phyloP scores from a whole-genome alignment of 2,888 invertebrate genomes.

The Xylota segnis region DNA sequence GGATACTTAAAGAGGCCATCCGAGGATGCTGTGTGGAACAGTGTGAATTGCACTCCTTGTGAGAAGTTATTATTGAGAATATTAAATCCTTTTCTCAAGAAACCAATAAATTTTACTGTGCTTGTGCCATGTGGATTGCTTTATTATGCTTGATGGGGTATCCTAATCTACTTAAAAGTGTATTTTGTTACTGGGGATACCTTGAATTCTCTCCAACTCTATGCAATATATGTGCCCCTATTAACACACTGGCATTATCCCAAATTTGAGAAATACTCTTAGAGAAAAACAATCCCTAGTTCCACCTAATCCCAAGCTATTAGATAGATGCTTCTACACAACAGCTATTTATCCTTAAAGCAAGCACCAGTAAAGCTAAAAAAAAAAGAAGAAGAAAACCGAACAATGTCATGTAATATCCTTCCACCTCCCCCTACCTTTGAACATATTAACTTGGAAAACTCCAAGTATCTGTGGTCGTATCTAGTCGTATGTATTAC shows the following conservation, averaged over 20 bases:
- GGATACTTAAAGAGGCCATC: slow-evolving; percentile 6
- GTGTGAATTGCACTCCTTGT: slow-evolving; percentile 9
- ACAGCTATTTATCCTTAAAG: neutral
- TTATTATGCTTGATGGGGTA: neutral
- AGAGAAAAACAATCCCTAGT: neutral
- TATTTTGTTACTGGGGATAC: neutral
- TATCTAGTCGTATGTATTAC: neutral
- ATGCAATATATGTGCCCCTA: neutral
- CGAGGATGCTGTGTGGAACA: slow-evolving; percentile 6
- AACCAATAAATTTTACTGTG: slow-evolving; percentile 14
- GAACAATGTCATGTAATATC: slow-evolving; percentile 14
- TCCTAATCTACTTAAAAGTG: neutral
- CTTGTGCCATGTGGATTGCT: neutral
- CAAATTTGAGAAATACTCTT: neutral
- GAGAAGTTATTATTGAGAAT: slow-evolving; percentile 18
- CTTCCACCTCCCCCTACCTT: neutral
- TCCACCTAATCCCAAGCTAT: neutral
- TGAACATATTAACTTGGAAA: slow-evolving; percentile 4
- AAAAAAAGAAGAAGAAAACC: no score
- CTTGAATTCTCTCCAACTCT: neutral
- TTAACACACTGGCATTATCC: neutral
- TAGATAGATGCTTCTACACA: neutral
- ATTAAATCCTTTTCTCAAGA: slow-evolving; percentile 12
- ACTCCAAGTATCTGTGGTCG: neutral
- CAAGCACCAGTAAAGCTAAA: neutral